Evolutionary conservation across 2,797 vertebrate genomes (phyloP).

Genomic region (Macropus fuliginosus): DNA sequence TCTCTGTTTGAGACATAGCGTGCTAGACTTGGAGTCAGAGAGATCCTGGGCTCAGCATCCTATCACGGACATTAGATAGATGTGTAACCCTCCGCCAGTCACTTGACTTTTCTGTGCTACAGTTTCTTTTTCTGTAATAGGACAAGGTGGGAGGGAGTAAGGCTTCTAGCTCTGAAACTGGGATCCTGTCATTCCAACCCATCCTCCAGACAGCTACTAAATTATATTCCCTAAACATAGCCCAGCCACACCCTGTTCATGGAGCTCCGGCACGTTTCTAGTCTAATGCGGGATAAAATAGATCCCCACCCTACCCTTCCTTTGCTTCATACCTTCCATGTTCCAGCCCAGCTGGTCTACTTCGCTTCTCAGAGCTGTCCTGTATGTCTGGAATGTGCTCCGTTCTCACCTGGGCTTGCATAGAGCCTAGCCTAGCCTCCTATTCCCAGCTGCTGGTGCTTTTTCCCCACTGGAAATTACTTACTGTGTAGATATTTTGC

Average conservation of each 20-base stretch:
- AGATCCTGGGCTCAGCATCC: not conserved
- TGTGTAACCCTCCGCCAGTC: not conserved
- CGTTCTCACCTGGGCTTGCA: not conserved
- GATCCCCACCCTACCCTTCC: not conserved
- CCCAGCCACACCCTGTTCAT: not conserved
- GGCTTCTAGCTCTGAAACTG: not conserved
- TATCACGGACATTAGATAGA: not conserved
- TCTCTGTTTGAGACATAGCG: not conserved
- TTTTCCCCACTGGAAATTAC: not conserved
- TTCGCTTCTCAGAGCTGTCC: not conserved
- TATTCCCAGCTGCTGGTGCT: not conserved
- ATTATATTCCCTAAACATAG: not conserved
- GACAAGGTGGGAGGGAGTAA: not conserved
- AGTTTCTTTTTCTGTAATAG: not conserved
- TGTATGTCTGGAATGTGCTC: not conserved
- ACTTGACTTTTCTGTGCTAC: not conserved
- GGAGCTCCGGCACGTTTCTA: not conserved
- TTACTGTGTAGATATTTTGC: not conserved
- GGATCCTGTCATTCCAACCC: not conserved
- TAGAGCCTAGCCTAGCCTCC: not conserved
- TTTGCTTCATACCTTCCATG: not conserved
- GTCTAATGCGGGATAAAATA: not conserved
- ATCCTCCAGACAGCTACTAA: not conserved
- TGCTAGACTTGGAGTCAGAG: not conserved
- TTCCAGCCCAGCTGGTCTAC: not conserved